A percentile compares a stretch with the other conserved stretches of the same genome.
Conservation (phyloP, 1,140 invertebrate genomes). For the Nasonia longicornis region DNA sequence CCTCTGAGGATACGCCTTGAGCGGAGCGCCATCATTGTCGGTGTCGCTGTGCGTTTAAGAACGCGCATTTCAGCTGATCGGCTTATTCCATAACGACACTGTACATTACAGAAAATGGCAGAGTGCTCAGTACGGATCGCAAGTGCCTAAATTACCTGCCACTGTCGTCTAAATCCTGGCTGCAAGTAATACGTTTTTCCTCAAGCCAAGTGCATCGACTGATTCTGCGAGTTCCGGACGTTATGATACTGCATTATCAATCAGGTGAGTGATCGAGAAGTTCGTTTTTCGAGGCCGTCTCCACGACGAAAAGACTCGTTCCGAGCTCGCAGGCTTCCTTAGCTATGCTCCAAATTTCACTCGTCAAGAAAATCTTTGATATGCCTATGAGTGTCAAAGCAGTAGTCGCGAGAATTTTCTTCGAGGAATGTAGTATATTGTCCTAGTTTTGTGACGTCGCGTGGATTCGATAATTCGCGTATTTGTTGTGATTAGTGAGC, state of each 20-base stretch:
- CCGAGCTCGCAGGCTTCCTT: background rate
- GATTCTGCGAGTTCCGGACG: background rate
- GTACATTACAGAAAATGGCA: constrained; percentile 52
- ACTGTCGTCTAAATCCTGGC: constrained; percentile 1
- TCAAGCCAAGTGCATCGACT: background rate
- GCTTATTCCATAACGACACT: constrained; percentile 44
- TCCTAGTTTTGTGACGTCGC: background rate
- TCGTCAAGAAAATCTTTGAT: background rate
- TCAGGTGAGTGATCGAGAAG: constrained; percentile 19
- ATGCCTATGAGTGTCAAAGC: background rate
- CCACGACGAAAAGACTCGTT: background rate
- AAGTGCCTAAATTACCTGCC: background rate
- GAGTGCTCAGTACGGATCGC: constrained; percentile 24
- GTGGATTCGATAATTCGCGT: background rate
- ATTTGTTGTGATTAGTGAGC: background rate
- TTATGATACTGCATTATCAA: constrained; percentile 29
- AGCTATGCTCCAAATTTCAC: constrained; percentile 4
- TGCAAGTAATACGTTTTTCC: background rate
- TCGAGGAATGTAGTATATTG: background rate
- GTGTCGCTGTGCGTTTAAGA: constrained; percentile 40
- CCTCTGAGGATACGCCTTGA: constrained; percentile 16
- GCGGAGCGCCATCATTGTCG: background rate
- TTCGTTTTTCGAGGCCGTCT: background rate
- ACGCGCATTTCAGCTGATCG: constrained; percentile 49
- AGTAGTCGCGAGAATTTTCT: background rate